Evolutionary conservation across 2,113 vertebrate genomes (phyloP), one percentile per base, ranked within the genome.

Genomic region (Hystrix cristata): DNA sequence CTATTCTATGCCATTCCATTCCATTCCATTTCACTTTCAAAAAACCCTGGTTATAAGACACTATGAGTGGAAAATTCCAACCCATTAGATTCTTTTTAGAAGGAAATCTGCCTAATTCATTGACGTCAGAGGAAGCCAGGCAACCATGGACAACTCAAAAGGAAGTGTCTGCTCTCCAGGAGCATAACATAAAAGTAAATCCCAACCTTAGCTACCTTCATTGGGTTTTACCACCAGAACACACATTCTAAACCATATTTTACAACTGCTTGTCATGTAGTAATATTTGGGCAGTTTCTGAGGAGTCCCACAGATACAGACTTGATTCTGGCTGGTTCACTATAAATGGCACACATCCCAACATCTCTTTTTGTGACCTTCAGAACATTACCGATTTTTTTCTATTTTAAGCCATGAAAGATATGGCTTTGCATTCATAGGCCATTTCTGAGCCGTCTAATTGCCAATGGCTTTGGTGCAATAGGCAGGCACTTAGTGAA

Each of bases 371-470:
- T 94, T 96, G 55, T 0, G 4, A 89, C 95, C 67, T 89, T 76
- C 9, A 57, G 69, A 65, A 88, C 43, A 8, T 91, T 91, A 98
- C 78, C 96, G 97, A 97, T 96, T 97, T 98, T 98, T 76, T 98
- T 98, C 97, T 97, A 97, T 97, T 97, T 98, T 98, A 97, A 98
- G 93, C 92, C 92, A 67, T 60, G 85, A 97, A 98, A 96, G n/a
- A 96, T 5, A 91, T 80, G 78, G 53, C 71, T 97, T 97, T 59
- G 81, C 85, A 86, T 97, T 97, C 9, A 0, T 57, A 91, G 92
- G 97, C 87, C 95, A 98, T 98, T 98, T 98, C 97, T 98, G 94
- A 94, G 92, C 78, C n/a, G 43, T 78, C 38, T 97, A 96, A 97
- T 95, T 89, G 86, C 69, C 94, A n/a, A 34, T 94, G 71, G 78